phyloP scores from a whole-genome alignment of 2,113 vertebrate species.

The Hypocryptadius cinnamomeus region DNA sequence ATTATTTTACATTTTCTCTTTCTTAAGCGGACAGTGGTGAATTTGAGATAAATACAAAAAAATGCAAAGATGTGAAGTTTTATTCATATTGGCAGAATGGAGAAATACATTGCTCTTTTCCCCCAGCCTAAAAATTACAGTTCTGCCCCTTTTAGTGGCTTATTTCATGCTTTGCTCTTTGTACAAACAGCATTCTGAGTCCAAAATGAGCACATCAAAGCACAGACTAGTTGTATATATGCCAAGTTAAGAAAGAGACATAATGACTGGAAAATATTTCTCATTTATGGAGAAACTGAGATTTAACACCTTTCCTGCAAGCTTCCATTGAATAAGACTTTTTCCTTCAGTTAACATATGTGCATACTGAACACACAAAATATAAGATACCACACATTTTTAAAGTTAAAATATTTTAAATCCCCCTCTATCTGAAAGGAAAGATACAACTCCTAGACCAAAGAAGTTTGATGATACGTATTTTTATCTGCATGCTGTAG shows the following conservation, averaged over 20 bases:
- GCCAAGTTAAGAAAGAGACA: conserved; percentile 47
- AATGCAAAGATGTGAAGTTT: background rate
- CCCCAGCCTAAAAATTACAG: background rate
- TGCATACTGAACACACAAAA: background rate
- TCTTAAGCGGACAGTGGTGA: background rate
- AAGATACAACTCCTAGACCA: background rate
- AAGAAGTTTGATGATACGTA: background rate
- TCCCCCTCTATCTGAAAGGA: background rate
- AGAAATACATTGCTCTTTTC: background rate
- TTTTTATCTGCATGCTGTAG: background rate
- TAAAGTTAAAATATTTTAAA: background rate
- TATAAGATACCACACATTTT: background rate
- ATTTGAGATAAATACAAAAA: background rate
- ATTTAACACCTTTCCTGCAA: conserved; percentile 57
- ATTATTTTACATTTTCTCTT: background rate
- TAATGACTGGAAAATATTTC: conserved; percentile 64
- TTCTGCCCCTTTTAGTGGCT: conserved; percentile 13
- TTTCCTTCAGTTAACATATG: conserved; percentile 15
- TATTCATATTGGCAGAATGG: background rate
- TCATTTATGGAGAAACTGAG: conserved; percentile 61
- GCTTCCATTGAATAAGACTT: conserved; percentile 9
- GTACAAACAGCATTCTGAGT: conserved; percentile 29
- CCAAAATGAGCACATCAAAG: conserved; percentile 60
- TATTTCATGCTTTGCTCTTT: conserved; percentile 40
- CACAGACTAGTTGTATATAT: conserved; percentile 6